Conservation (phyloP, 2,113 vertebrate genomes). For the Eulemur macaco region DNA sequence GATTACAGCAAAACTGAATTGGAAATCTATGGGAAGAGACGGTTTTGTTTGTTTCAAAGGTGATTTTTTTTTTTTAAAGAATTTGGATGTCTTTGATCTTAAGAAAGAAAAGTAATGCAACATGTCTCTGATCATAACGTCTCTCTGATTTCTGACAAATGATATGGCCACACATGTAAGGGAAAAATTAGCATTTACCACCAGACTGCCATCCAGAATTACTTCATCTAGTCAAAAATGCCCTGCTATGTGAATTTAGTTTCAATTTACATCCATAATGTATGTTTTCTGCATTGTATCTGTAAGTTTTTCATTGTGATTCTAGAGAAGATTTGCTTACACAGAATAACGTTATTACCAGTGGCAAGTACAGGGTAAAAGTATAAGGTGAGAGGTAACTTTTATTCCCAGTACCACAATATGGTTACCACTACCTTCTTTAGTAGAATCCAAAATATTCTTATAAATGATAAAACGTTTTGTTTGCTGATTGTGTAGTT, state of each 20-base stretch:
- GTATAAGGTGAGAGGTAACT: background rate
- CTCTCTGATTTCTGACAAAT: background rate
- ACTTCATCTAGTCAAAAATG: background rate
- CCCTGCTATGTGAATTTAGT: background rate
- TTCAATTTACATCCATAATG: background rate
- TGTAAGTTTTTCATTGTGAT: background rate
- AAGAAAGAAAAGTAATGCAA: background rate
- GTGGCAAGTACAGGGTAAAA: background rate
- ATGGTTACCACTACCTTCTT: background rate
- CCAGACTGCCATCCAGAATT: background rate
- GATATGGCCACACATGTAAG: background rate
- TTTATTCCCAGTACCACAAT: fast-evolving
- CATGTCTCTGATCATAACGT: no score
- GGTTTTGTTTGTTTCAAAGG: background rate
- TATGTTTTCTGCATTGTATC: background rate
- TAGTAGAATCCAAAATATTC: background rate
- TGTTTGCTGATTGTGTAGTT: background rate
- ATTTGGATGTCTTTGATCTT: background rate
- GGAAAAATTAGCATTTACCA: background rate
- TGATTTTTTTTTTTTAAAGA: background rate
- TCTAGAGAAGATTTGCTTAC: background rate
- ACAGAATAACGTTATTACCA: background rate
- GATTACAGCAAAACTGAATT: background rate
- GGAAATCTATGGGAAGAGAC: background rate
- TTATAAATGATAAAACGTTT: background rate